Evolutionary conservation across 2,113 vertebrate species (phyloP), one percentile per base, ranked within the genome.

Genomic region (Phaethon lepturus): DNA sequence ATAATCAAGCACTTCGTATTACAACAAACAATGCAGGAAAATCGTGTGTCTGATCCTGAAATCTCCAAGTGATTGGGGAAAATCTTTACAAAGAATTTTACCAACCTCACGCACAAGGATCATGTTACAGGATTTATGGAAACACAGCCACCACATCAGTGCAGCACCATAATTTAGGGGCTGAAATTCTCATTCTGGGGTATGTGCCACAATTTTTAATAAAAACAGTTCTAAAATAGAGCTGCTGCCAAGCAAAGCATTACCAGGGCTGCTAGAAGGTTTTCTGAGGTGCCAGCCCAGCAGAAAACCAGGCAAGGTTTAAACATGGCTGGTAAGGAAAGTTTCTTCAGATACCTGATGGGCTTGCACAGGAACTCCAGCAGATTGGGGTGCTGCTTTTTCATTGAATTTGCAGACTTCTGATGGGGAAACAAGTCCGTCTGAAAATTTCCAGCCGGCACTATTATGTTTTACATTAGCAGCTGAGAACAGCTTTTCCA

Each of bases 181-280:
- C 55, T 93, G 71, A 93, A 94, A 69, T 73, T 79, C 63, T 90
- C 45, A 0, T 88, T 94, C 87, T 92, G 88, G 81, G 29, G 58
- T 76, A 44, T 26, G 59, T 88, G 77, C 92, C 88, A 93, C 76
- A 69, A 38, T 80, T 92, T 95, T 94, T 88, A 96, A 90, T 94
- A 90, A 90, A 83, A 94, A 42, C 31, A 45, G 45, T 69, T 86
- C 77, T 95, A 50, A 92, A 92, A 69, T 62, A 83, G 20, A 94
- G 50, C n/a, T 88, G 62, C 62, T 94, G 96, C 96, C 95, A 97
- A 92, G 59, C 13, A 94, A 93, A 94, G 82, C 87, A 90, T 69
- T 90, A 79, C 67, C 50, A 62, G 74, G 62, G 53, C 75, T 90
- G 95, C 92, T 87, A 93, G 74, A 79, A 92, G 74, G 58, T 40